Base-by-base conservation (phyloP, 2,113 vertebrate genomes). In the Rhynchomys soricoides region DNA sequence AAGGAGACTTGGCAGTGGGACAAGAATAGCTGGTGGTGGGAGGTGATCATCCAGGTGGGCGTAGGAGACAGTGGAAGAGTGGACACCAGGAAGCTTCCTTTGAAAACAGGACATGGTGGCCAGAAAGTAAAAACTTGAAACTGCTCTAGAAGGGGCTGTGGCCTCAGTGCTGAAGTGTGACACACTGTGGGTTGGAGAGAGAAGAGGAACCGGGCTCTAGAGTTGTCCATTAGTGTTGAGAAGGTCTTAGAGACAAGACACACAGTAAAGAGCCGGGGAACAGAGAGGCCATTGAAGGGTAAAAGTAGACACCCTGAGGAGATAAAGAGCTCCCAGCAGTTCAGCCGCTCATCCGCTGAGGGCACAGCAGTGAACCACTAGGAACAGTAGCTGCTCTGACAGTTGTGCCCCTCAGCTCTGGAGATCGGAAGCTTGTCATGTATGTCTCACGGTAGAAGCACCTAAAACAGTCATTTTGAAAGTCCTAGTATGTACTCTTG, bases 381-480 rank as follows among this genome's bases (percentile, higher is more conserved):
- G n/a, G 71, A 66, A 22, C 26, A 4, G 13, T 7, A 0, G 5
- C 7, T 43, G 55, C 12, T 22, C 0, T 24, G 50, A 48, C 7
- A 66, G 66, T 15, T 12, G 24, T 29, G 8, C 15, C 57, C 55
- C 48, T 73, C 10, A 55, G 86, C 59, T 13, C 34, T 4, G 4
- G 68, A 43, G 59, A 64, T 0, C 75, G 68, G 52, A 52, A 45
- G 9, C 70, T 62, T 2, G 21, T n/a, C 37, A 26, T 45, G 43
- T 26, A 10, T 34, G 34, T 31, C 50, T 52, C 4, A 0, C 70
- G 45, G 11, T 59, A 40, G n/a, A 79, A 59, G 57, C 40, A 12
- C 74, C 55, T 22, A 37, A 11, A 37, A 22, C 24, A 52, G 50
- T 7, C 85, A 48, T 77, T 71, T 40, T 66, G 45, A 77, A 75